These are phyloP conservation scores for Theocolax elegans DNA, from an alignment of 1,140 invertebrate species.

Conservation along the genomic window DNA sequence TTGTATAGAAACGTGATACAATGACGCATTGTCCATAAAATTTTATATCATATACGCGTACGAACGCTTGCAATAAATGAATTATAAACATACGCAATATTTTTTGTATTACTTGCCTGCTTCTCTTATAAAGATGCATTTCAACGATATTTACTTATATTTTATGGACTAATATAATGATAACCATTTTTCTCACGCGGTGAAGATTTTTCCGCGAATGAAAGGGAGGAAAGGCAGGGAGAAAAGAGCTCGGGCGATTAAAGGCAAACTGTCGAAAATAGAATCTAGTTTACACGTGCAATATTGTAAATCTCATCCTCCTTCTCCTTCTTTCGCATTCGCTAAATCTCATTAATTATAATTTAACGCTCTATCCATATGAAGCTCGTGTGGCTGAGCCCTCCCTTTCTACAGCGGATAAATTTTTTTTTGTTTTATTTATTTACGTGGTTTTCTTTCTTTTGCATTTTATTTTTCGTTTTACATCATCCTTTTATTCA, in stretches of 20 bases:
- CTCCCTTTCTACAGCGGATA: neutral
- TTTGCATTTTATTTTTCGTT: conserved; percentile 13
- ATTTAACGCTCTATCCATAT: neutral
- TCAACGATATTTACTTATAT: neutral
- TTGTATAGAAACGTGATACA: too few species aligned
- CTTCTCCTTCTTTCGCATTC: neutral
- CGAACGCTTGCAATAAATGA: neutral
- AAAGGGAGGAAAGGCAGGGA: conserved; percentile 1
- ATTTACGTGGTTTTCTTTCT: neutral
- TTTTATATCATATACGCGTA: too few species aligned
- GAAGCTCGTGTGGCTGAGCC: neutral
- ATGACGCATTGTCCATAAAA: too few species aligned
- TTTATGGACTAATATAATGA: conserved; percentile 3
- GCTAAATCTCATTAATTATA: neutral
- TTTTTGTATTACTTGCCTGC: too few species aligned
- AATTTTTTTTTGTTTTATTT: conserved; percentile 2
- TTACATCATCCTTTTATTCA: conserved; percentile 44
- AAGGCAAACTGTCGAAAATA: conserved; percentile 19
- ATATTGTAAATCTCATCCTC: neutral
- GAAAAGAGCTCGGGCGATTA: neutral
- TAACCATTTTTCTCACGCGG: neutral
- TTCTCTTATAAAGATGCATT: too few species aligned
- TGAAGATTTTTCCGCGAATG: neutral
- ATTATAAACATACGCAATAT: neutral
- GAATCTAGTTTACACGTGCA: conserved; percentile 3